These are phyloP conservation scores for Machaerirhynchus nigripectus DNA, from an alignment of 2,113 vertebrate genomes.

Conservation along the genomic window DNA sequence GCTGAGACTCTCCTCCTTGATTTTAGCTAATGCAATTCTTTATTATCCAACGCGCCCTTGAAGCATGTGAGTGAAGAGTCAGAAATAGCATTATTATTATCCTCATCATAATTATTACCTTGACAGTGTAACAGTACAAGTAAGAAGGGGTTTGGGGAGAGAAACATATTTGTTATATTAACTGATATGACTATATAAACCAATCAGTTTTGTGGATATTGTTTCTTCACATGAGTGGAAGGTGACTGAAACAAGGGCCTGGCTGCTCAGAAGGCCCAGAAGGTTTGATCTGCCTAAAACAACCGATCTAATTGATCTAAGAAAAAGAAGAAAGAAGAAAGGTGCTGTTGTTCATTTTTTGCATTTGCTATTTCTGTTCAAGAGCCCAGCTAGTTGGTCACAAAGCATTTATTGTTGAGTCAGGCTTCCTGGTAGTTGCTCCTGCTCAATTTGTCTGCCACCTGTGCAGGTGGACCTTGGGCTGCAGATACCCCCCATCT, in stretches of 20 bases:
- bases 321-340: neutral
- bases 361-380: neutral
- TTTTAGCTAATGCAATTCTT: neutral
- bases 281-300: neutral
- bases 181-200: neutral
- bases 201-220: neutral
- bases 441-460: neutral
- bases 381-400: neutral
- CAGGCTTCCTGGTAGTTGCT: neutral
- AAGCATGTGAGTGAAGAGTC: neutral
- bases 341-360: neutral
- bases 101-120: neutral
- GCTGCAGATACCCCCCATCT: neutral
- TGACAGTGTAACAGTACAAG: neutral
- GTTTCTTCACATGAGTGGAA: neutral
- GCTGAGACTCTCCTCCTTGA: neutral
- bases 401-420: neutral
- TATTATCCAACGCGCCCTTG: neutral
- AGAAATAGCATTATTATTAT: neutral
- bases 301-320: neutral
- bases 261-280: neutral
- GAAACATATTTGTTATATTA: neutral
- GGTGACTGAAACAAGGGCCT: neutral
- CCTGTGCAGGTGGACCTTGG: neutral
- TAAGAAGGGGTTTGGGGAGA: neutral